These are phyloP conservation scores for Paguma larvata DNA, from an alignment of 2,797 vertebrate species.

Conservation along the genomic window DNA sequence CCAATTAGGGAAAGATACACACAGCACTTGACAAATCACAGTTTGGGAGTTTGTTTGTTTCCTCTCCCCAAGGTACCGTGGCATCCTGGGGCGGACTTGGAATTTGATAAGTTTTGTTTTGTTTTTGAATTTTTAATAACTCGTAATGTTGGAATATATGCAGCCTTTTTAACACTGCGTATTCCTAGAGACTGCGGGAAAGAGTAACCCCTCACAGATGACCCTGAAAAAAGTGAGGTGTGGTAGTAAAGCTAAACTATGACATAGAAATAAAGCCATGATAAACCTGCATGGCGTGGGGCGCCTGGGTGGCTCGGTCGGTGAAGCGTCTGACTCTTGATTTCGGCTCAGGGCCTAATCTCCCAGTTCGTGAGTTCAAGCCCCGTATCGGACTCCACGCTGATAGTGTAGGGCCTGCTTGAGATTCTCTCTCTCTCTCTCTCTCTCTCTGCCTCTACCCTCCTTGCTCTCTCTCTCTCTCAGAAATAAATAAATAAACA, in stretches of 20 bases:
- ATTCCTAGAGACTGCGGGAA: neutral
- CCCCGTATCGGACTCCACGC: too few relatives aligned
- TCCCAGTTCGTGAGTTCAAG: too few relatives aligned
- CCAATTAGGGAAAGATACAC: conserved; percentile 51
- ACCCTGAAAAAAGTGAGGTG: neutral
- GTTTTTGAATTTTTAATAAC: conserved; percentile 62
- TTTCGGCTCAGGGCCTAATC: too few relatives aligned
- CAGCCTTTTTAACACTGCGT: conserved; percentile 17
- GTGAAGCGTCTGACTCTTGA: too few relatives aligned
- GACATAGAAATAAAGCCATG: neutral
- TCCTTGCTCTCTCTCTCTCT: too few relatives aligned
- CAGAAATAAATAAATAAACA: too few relatives aligned
- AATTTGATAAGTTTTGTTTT: conserved; percentile 48
- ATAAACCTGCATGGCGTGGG: neutral
- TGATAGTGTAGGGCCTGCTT: too few relatives aligned
- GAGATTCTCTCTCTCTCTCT: too few relatives aligned
- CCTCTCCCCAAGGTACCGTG: neutral
- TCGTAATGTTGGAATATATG: neutral
- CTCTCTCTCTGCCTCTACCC: too few relatives aligned
- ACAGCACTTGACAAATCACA: conserved; percentile 48
- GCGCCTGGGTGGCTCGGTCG: too few relatives aligned
- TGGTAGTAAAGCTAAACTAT: neutral
- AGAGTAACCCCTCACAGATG: neutral
- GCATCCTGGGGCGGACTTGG: neutral
- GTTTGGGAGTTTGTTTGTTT: conserved; percentile 41